A percentile compares a stretch with the other conserved stretches of the same genome.
These are phyloP conservation scores for Chromis chromis DNA, from an alignment of 2,797 vertebrate species.

Conservation along the genomic window DNA sequence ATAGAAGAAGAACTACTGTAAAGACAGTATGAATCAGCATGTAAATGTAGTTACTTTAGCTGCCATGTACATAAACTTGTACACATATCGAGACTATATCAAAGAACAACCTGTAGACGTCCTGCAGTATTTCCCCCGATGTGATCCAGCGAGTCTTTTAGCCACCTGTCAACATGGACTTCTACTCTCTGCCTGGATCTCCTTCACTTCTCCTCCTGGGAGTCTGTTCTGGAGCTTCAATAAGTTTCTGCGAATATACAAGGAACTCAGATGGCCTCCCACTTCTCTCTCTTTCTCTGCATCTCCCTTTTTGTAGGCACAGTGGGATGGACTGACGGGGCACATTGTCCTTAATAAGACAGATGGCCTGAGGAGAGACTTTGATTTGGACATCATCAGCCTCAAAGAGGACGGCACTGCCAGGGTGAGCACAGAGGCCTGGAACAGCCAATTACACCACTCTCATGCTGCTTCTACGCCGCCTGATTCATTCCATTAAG, in stretches of 20 bases:
- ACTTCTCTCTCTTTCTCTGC: constrained; percentile 30
- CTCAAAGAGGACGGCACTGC: constrained; percentile 95
- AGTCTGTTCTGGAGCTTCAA: constrained; percentile 23
- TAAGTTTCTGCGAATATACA: neutral
- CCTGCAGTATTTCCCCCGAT: constrained; percentile 1
- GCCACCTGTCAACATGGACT: constrained; percentile 9
- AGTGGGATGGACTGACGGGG: constrained; percentile 96
- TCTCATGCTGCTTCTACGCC: constrained; percentile 42
- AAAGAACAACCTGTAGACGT: neutral
- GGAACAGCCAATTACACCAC: constrained; percentile 64
- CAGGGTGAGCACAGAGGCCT: constrained; percentile 87
- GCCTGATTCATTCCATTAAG: constrained; percentile 54
- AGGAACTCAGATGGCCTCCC: constrained; percentile 31
- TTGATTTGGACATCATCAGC: constrained; percentile 98
- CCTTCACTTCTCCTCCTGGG: constrained; percentile 23
- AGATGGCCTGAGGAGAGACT: constrained; percentile 94
- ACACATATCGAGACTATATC: neutral
- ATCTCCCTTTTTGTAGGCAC: constrained; percentile 83
- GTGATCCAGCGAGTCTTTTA: neutral
- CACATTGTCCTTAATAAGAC: constrained; percentile 97
- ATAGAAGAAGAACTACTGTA: neutral
- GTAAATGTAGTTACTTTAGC: too few relatives aligned
- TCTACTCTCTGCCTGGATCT: constrained; percentile 11
- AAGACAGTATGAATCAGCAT: neutral
- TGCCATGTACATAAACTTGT: neutral